Evolutionary conservation across 2,888 invertebrate genomes (phyloP).

Genomic region (Steromphala cineraria): DNA sequence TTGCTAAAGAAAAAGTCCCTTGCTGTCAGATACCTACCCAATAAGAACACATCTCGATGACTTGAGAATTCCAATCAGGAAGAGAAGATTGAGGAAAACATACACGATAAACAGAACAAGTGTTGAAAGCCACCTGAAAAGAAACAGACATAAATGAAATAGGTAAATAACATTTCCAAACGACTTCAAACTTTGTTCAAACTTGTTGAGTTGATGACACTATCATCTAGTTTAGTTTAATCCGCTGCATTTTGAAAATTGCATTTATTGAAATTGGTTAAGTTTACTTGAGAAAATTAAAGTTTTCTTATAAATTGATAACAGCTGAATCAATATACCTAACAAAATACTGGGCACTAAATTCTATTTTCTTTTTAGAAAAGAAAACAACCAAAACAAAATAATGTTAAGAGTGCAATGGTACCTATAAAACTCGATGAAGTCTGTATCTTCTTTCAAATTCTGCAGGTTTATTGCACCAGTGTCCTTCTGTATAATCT

Average conservation of each 20-base stretch:
- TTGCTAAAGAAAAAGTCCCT: too few species aligned
- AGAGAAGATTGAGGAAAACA: conserved; percentile 89
- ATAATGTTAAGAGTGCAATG: not conserved
- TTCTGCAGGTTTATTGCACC: conserved; percentile 40
- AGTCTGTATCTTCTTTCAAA: conserved; percentile 34
- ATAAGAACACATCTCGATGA: conserved; percentile 93
- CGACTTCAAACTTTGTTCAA: too few species aligned
- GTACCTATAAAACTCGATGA: conserved; percentile 57
- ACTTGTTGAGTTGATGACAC: too few species aligned
- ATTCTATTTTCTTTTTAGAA: not conserved
- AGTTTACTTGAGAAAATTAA: too few species aligned
- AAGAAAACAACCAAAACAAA: not conserved
- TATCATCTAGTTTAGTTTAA: too few species aligned
- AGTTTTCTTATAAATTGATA: too few species aligned
- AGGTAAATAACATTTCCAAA: too few species aligned
- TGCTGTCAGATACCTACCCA: conserved; percentile 77
- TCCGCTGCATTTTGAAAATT: too few species aligned
- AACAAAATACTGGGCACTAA: too few species aligned
- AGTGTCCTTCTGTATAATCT: conserved; percentile 37
- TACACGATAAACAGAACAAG: conserved; percentile 91
- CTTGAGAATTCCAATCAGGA: conserved; percentile 91
- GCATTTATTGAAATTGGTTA: too few species aligned
- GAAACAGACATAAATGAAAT: not conserved
- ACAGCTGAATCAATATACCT: too few species aligned
- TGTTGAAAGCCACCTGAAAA: conserved; percentile 87